These are phyloP conservation scores for Capitulum mitella DNA, from an alignment of 2,888 invertebrate genomes.

Conservation along the genomic window DNA sequence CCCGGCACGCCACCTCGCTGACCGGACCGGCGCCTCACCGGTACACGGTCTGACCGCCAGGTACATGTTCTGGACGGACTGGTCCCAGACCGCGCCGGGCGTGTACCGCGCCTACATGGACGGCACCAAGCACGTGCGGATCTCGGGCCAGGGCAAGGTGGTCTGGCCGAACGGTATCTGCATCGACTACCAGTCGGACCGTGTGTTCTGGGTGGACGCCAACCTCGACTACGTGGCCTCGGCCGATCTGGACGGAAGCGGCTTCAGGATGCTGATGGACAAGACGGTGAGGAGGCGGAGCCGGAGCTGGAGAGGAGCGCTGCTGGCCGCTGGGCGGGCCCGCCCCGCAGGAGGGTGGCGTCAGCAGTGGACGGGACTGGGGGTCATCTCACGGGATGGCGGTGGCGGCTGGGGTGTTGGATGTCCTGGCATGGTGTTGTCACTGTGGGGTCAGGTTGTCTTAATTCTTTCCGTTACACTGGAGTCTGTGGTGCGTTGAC, in stretches of 20 bases:
- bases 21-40: too few relatives aligned
- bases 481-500: too few relatives aligned
- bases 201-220: constrained; percentile 83
- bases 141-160: constrained; percentile 51
- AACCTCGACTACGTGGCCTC: constrained; percentile 71
- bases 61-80: constrained; percentile 79
- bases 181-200: constrained; percentile 69
- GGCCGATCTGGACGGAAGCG: constrained; percentile 60
- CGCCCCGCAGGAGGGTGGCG: too few relatives aligned
- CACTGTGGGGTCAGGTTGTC: too few relatives aligned
- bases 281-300: constrained; percentile 46
- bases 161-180: constrained; percentile 83
- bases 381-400: too few relatives aligned
- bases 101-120: constrained; percentile 72
- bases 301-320: too few relatives aligned
- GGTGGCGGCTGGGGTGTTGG: too few relatives aligned
- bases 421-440: too few relatives aligned
- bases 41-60: constrained; percentile 42
- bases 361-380: too few relatives aligned
- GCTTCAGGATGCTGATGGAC: constrained; percentile 58
- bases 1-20: too few relatives aligned
- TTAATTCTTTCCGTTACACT: too few relatives aligned
- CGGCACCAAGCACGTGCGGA: constrained; percentile 51
- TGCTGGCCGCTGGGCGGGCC: too few relatives aligned
- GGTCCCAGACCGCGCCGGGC: constrained; percentile 68